Evolutionary conservation across 2,888 invertebrate species (phyloP), one percentile per base, ranked within the genome.

Genomic region (Ophioninae sp.): DNA sequence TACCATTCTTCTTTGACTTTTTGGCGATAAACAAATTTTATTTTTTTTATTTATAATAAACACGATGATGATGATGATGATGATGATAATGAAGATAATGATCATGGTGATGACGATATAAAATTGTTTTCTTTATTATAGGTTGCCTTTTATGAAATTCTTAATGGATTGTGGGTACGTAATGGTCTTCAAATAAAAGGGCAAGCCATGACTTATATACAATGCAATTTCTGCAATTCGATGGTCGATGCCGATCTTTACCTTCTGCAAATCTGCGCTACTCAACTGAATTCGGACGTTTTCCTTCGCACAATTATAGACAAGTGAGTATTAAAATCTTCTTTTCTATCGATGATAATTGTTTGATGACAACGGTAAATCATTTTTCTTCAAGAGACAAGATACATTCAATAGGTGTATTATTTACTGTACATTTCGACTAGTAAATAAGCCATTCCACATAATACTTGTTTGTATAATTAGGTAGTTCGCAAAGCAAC

Each of bases 151-250:
- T 97, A 98, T 93, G 99, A 99, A 95, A 98, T 99, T 89, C 94
- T 98, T 83, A 96, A 97, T 84, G 98, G 98, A 9, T 95, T 99
- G 91, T 99, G 99, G 99, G 98, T 98, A 75, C 95, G 99, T 86
- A 99, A 99, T 93, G 99, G 99, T 0, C 94, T 98, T 10, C 99
- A 99, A 94, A 99, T 99, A 91, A 98, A 98, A 93, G 99, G 99
- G n/a, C 99, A 99, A 93, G 98, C 98, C 56, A 99, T 99, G 98
- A 98, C 99, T 22, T 99, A 99, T 93, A 98, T 99, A 90, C 99
- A 99, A 93, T 98, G 98, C 88, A 99, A 99, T 94, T 99, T 99
- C 94, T 99, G 99, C 94, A 99, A 99, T 94, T 98, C 98, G 13
- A 98, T 99, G 98, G 98, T 98, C 13, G 99, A 99, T 93, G 97